These are phyloP conservation scores for Apamea crenata DNA, from an alignment of 2,888 invertebrate genomes.

Conservation along the genomic window DNA sequence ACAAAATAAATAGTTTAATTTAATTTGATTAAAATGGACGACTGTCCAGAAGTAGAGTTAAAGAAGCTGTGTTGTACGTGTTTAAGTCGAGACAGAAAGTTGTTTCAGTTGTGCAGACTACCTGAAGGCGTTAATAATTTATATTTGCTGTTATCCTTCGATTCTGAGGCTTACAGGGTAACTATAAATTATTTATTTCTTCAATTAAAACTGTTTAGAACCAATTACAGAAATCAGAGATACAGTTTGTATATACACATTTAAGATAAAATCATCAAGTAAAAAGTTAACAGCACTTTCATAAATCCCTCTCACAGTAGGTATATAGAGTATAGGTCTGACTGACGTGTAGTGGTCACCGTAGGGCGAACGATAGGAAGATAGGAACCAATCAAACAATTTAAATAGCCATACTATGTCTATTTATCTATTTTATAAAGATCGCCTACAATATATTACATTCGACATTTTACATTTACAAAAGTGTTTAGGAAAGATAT, in stretches of 20 bases:
- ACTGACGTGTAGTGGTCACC: no score
- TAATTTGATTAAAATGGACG: constrained; percentile 69
- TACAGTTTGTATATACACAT: no score
- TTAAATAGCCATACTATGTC: not conserved
- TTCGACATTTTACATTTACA: no score
- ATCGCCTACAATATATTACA: no score
- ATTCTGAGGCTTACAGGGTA: constrained; percentile 81
- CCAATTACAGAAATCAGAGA: no score
- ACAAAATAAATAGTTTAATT: not conserved
- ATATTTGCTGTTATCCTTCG: constrained; percentile 77
- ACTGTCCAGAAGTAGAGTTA: constrained; percentile 66
- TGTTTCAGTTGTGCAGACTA: constrained; percentile 76
- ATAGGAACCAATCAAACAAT: not conserved
- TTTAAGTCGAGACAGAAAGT: constrained; percentile 76
- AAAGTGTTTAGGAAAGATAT: no score
- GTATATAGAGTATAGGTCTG: no score
- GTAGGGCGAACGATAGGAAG: not conserved
- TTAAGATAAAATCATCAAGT: no score
- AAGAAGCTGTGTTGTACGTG: constrained; percentile 82
- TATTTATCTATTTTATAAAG: no score
- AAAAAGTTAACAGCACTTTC: no score
- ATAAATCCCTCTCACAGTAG: no score
- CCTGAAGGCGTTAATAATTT: constrained; percentile 80
- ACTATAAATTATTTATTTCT: not conserved
- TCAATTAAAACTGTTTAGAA: no score